Evolutionary conservation across 2,888 invertebrate genomes (phyloP).

Genomic region (Diaperis boleti): DNA sequence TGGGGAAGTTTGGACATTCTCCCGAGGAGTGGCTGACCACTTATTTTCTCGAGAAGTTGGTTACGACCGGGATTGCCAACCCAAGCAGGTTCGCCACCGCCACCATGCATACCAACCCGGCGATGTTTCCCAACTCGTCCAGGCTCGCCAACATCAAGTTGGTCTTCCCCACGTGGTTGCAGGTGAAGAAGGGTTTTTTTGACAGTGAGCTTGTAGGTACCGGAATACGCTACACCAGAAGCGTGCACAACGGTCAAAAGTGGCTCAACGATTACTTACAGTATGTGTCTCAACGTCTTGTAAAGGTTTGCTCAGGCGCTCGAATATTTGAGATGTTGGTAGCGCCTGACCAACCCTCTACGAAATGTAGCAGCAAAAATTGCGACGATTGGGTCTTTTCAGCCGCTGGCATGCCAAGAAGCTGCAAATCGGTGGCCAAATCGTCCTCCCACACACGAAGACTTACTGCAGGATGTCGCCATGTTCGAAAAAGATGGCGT

Average conservation of each 20-base stretch:
- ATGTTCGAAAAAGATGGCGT: background rate
- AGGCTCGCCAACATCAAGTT: too few species aligned
- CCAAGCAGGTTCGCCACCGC: too few species aligned
- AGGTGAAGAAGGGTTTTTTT: background rate
- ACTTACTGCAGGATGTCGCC: conserved; percentile 3
- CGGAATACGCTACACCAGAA: background rate
- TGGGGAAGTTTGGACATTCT: background rate
- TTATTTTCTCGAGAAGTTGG: background rate
- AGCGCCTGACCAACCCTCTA: too few species aligned
- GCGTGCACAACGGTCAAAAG: background rate
- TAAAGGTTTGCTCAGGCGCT: too few species aligned
- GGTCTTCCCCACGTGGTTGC: conserved; percentile 3
- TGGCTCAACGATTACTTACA: background rate
- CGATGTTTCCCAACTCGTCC: too few species aligned
- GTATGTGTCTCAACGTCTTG: background rate
- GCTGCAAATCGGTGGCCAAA: too few species aligned
- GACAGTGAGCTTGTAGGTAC: background rate
- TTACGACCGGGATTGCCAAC: background rate
- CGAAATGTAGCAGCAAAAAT: too few species aligned
- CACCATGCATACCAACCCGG: too few species aligned
- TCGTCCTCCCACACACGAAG: background rate
- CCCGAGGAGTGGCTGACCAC: background rate
- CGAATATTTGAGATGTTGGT: too few species aligned
- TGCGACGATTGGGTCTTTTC: too few species aligned
- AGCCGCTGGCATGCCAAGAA: background rate